A percentile compares a stretch with the other conserved stretches of the same genome.
Evolutionary conservation across 2,888 invertebrate genomes (phyloP).

Genomic region (Apamea anceps): DNA sequence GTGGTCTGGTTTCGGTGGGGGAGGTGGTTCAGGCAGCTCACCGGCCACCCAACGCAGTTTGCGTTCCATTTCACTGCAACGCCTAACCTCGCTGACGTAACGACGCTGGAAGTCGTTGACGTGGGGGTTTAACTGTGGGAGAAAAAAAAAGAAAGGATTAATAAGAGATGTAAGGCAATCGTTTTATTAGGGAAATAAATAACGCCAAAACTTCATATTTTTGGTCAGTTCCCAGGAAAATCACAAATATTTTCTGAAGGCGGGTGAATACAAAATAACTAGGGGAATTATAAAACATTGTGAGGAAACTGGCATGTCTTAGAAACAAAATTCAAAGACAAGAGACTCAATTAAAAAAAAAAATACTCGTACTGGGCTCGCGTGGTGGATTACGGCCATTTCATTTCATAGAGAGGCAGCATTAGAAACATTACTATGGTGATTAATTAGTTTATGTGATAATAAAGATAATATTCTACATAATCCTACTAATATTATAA

Average conservation of each 20-base stretch:
- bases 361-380: background rate
- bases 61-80: slow-evolving; percentile 88
- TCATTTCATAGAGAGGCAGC: background rate
- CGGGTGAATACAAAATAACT: background rate
- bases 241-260: background rate
- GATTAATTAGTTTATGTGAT: background rate
- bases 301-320: background rate
- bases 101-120: slow-evolving; percentile 88
- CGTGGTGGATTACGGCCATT: background rate
- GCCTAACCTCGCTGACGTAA: slow-evolving; percentile 86
- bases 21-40: slow-evolving; percentile 85
- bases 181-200: background rate
- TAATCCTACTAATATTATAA: too few relatives aligned
- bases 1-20: slow-evolving; percentile 82
- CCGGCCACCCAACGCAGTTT: slow-evolving; percentile 86
- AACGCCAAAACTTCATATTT: background rate
- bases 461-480: background rate
- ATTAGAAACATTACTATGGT: background rate
- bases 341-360: background rate
- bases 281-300: background rate
- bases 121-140: slow-evolving; percentile 84
- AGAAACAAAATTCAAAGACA: background rate
- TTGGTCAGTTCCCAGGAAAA: background rate
- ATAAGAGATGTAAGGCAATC: background rate
- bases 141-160: slow-evolving; percentile 6